Conservation (phyloP, 2,888 invertebrate species). For the Phasia obesa region DNA sequence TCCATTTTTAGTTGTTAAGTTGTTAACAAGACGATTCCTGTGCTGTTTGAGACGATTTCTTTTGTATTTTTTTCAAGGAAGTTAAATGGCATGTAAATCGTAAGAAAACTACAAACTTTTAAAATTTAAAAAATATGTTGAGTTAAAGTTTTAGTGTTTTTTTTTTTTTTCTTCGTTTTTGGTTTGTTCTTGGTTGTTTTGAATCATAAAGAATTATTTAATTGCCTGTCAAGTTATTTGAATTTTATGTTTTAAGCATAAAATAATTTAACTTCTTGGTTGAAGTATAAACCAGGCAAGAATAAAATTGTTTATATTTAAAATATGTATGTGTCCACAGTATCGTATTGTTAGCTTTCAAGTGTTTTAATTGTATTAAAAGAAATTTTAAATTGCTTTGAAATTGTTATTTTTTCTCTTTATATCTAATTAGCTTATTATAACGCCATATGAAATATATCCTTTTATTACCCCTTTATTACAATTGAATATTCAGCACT, state of each 20-base stretch:
- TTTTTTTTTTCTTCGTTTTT: too few relatives aligned
- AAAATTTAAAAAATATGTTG: not conserved
- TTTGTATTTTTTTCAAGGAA: constrained; percentile 2
- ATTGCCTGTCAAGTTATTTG: constrained; percentile 21
- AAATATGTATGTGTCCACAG: too few relatives aligned
- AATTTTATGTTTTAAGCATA: not conserved
- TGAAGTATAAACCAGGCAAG: not conserved
- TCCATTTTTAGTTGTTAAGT: constrained; percentile 62
- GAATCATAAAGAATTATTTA: constrained; percentile 32
- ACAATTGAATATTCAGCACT: constrained; percentile 33
- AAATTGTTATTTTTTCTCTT: not conserved
- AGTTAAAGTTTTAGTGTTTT: constrained; percentile 12
- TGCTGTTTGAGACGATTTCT: constrained; percentile 60
- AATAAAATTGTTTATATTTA: not conserved
- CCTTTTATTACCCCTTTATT: constrained; percentile 5
- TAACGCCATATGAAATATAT: constrained; percentile 6
- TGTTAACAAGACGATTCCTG: constrained; percentile 67
- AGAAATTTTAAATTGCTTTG: not conserved
- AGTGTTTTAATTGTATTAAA: not conserved
- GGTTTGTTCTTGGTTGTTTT: too few relatives aligned
- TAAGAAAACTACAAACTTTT: constrained; percentile 54
- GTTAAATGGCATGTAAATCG: constrained; percentile 74
- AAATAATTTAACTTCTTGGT: not conserved
- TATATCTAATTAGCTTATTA: constrained; percentile 43
- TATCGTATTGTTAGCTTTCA: not conserved